These are phyloP conservation scores for Benthosema pterotum DNA, from an alignment of 2,797 vertebrate genomes.

Conservation along the genomic window DNA sequence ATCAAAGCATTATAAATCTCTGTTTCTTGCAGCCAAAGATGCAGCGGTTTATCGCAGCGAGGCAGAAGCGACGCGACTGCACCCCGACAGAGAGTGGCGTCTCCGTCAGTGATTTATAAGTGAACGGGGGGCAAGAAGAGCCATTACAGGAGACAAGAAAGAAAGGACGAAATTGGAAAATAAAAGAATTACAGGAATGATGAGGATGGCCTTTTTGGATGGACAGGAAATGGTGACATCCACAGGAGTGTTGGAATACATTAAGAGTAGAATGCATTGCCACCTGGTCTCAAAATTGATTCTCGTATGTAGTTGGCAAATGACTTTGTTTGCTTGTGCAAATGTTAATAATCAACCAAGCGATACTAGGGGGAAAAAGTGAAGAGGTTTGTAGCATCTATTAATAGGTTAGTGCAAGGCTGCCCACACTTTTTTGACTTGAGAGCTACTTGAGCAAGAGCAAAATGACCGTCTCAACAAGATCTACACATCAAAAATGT, in stretches of 20 bases:
- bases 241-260: neutral
- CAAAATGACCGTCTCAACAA: too few relatives aligned
- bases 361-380: neutral
- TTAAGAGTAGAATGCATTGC: neutral
- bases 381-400: neutral
- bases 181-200: slow-evolving; percentile 68
- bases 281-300: neutral
- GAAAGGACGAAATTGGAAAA: slow-evolving; percentile 59
- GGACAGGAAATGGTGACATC: neutral
- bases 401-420: too few relatives aligned
- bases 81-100: slow-evolving; percentile 80
- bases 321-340: neutral
- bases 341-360: too few relatives aligned
- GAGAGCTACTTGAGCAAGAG: too few relatives aligned
- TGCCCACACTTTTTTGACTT: too few relatives aligned
- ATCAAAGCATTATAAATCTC: slow-evolving; percentile 90
- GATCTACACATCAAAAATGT: too few relatives aligned
- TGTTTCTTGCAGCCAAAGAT: slow-evolving; percentile 83
- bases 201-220: slow-evolving; percentile 16
- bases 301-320: neutral
- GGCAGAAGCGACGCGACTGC: slow-evolving; percentile 81
- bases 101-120: slow-evolving; percentile 84
- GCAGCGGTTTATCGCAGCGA: slow-evolving; percentile 86
- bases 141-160: slow-evolving; percentile 82
- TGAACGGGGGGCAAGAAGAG: slow-evolving; percentile 41